Evolutionary conservation across 2,797 vertebrate species (phyloP).

Genomic region (Gambelia wislizenii): DNA sequence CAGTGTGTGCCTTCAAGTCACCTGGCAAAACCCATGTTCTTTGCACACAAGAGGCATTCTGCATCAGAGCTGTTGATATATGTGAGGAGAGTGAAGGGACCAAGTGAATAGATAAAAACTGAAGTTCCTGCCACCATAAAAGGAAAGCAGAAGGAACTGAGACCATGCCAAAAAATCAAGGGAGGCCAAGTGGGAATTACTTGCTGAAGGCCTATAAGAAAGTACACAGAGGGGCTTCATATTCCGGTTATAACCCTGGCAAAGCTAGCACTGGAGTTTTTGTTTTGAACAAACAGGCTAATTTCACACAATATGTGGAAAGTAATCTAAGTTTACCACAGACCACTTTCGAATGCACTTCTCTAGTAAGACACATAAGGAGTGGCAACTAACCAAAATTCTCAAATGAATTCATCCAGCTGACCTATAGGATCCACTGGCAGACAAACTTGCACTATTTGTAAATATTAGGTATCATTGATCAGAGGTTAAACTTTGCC

Average conservation of each 20-base stretch:
- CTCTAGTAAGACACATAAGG: no score
- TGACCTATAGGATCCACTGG: neutral
- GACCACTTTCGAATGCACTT: no score
- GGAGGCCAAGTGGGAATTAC: slow-evolving; percentile 56
- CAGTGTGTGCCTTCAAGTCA: no score
- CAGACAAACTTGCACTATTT: neutral
- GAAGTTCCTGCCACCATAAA: slow-evolving; percentile 30
- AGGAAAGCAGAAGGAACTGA: slow-evolving; percentile 64
- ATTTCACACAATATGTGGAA: neutral
- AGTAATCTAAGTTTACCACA: neutral
- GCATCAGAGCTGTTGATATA: neutral
- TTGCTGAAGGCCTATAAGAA: slow-evolving; percentile 45
- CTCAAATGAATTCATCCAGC: neutral
- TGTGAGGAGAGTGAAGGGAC: no score
- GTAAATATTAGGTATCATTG: neutral
- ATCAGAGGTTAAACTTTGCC: neutral
- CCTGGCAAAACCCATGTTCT: neutral
- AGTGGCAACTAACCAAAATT: neutral
- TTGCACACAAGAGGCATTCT: neutral
- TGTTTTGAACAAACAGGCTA: neutral
- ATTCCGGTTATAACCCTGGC: slow-evolving; percentile 56
- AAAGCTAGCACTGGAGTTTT: neutral
- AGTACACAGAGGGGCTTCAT: neutral
- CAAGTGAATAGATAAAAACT: slow-evolving; percentile 4
- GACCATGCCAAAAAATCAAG: slow-evolving; percentile 61